Evolutionary conservation across 2,797 vertebrate genomes (phyloP).

Genomic region (Emydoidea blandingii): DNA sequence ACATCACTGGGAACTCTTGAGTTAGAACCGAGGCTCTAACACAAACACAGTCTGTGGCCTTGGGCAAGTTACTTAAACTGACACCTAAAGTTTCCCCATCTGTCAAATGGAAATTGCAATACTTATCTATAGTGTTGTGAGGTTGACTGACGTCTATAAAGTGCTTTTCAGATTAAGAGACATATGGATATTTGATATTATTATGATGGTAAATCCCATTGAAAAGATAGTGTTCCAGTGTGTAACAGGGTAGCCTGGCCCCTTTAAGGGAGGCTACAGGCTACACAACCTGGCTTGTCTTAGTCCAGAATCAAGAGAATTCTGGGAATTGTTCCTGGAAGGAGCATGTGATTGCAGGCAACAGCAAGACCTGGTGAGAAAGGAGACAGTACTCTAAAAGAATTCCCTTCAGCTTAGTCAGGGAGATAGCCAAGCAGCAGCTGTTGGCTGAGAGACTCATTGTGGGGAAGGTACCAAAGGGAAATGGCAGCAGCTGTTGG

Average conservation of each 20-base stretch:
- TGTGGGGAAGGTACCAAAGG: not conserved
- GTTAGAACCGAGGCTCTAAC: not conserved
- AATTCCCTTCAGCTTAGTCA: accelerated
- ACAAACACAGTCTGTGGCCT: not conserved
- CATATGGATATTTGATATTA: not conserved
- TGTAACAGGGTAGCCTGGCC: accelerated
- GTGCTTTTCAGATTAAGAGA: not conserved
- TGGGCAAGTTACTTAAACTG: not conserved
- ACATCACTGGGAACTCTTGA: not conserved
- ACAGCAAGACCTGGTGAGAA: not conserved
- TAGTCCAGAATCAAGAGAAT: not conserved
- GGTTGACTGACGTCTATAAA: not conserved
- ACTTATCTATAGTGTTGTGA: not conserved
- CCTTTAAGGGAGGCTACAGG: accelerated
- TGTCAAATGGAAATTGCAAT: not conserved
- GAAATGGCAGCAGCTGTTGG: not conserved
- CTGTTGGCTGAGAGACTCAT: not conserved
- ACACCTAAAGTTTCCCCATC: not conserved
- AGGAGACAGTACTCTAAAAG: accelerated
- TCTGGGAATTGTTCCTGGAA: not conserved
- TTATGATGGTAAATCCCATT: not conserved
- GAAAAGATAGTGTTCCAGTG: accelerated
- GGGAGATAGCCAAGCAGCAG: not conserved
- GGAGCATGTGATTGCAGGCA: not conserved
- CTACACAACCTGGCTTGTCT: accelerated